Evolutionary conservation across 1,140 invertebrate genomes (phyloP), one percentile per base, ranked within the genome.

Genomic region (Armadillidium nasatum): DNA sequence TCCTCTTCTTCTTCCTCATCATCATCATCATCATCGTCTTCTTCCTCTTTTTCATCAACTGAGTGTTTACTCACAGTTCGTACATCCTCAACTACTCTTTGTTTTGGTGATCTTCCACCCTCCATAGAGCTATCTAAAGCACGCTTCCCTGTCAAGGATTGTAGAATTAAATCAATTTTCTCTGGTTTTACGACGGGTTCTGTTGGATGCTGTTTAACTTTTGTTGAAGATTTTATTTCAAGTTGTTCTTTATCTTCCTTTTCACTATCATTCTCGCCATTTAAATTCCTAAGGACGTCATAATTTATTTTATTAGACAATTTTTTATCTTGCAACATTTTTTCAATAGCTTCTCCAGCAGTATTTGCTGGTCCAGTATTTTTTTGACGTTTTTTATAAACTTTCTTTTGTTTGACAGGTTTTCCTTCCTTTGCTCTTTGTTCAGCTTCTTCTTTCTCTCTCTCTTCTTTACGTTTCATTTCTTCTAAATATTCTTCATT

Each of bases 281-380:
- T 85, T 9, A 96, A 85, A 83, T 90, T 93, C 82, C 94, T 95
- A 13, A 99, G 85, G 21, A 98, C 96, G 82, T 98, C 96, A 83
- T 98, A 99, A 85, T 99, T 97, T 45, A 99, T 97, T 88, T 99
- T 99, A 7, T 89, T 91, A 0, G 96, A 98, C 76, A 99, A 92
- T 83, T 94, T 94, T 84, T 96, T 97, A 82, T 97, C 95, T 81
- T 94, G 91, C 9, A 98, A 84, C 89, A 98, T 95, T 84, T 95
- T 96, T 83, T 95, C 93, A 44, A 97, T 95, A 0, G 95, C 95
- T 86, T 97, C 95, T 2, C 91, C 88, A 15, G 94, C 93, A n/a
- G 90, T 92, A 76, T 90, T 92, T 0, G 93, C 91, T 2, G 90
- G 88, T 1, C 76, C 80, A 66, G 82, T 82, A 21, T 74, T 79